Evolutionary conservation across 2,113 vertebrate species (phyloP).

Genomic region (Xiphophorus hellerii): DNA sequence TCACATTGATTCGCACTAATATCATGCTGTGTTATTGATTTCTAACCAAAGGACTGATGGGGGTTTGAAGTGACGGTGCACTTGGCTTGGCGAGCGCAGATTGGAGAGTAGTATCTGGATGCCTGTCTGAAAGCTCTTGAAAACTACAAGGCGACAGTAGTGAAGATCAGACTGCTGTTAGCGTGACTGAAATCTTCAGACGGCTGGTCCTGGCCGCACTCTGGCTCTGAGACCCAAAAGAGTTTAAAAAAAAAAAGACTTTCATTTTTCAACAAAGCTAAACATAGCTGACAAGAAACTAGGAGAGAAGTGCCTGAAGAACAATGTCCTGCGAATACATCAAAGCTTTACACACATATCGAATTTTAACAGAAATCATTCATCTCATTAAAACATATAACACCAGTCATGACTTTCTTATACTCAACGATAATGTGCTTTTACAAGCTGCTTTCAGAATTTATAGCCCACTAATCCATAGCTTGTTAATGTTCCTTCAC

Average conservation of each 20-base stretch:
- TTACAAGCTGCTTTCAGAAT: slow-evolving; percentile 48
- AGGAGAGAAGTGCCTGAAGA: not conserved
- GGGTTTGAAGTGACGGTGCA: slow-evolving; percentile 73
- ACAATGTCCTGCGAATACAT: slow-evolving; percentile 21
- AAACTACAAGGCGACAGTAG: slow-evolving; percentile 60
- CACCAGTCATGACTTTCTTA: slow-evolving; percentile 52
- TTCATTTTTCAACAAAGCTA: slow-evolving; percentile 13
- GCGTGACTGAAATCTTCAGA: slow-evolving; percentile 61
- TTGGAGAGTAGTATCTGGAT: slow-evolving; percentile 61
- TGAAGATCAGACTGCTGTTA: slow-evolving; percentile 68
- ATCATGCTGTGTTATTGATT: slow-evolving; percentile 77
- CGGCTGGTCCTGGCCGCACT: slow-evolving; percentile 49
- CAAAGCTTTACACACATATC: slow-evolving; percentile 27
- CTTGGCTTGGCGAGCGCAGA: slow-evolving; percentile 63
- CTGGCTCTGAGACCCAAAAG: slow-evolving; percentile 53
- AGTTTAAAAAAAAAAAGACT: slow-evolving; percentile 32
- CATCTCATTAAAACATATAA: slow-evolving; percentile 34
- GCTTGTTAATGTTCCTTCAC: slow-evolving; percentile 16
- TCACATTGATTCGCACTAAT: slow-evolving; percentile 76
- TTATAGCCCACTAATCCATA: slow-evolving; percentile 59
- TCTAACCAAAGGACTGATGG: slow-evolving; percentile 74
- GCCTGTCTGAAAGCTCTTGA: slow-evolving; percentile 64
- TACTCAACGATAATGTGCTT: slow-evolving; percentile 39
- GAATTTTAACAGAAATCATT: slow-evolving; percentile 8
- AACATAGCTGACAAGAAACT: slow-evolving; percentile 46